Evolutionary conservation across 2,888 invertebrate species (phyloP).

Genomic region (Yponomeuta sedellus): DNA sequence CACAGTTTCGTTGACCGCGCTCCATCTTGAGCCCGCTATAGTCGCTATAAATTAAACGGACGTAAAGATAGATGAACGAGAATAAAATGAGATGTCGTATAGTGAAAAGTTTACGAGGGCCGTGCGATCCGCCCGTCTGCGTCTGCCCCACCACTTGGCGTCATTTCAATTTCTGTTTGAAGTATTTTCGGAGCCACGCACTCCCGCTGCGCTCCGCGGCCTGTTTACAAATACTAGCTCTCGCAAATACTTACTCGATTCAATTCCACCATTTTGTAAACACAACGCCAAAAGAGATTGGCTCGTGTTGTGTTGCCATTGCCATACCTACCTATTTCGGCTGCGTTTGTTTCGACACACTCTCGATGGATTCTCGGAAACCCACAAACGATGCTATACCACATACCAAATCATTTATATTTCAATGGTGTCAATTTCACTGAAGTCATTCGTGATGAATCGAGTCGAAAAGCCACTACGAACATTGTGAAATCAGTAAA

Average conservation of each 20-base stretch:
- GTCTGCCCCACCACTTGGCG: conserved; percentile 72
- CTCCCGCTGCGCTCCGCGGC: conserved; percentile 47
- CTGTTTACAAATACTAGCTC: conserved; percentile 72
- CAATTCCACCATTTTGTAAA: conserved; percentile 68
- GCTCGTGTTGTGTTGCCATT: conserved; percentile 34
- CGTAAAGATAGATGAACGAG: conserved; percentile 35
- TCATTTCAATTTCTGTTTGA: conserved; percentile 70
- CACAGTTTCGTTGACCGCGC: conserved; percentile 31
- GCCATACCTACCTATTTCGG: conserved; percentile 20
- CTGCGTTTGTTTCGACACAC: neutral
- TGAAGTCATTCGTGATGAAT: neutral
- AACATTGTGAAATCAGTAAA: neutral
- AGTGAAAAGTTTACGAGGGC: conserved; percentile 65
- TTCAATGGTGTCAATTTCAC: neutral
- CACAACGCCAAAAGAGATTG: conserved; percentile 59
- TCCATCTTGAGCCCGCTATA: conserved; percentile 28
- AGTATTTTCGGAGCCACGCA: conserved; percentile 69
- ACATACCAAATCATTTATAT: neutral
- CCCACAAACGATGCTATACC: neutral
- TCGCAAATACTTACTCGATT: conserved; percentile 50
- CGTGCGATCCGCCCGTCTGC: conserved; percentile 45
- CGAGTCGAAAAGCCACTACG: too few relatives aligned
- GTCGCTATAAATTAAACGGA: conserved; percentile 48
- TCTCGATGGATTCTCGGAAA: neutral
- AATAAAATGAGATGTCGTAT: conserved; percentile 60